phyloP scores from a whole-genome alignment of 2,888 invertebrate species.

The Oligia latruncula region DNA sequence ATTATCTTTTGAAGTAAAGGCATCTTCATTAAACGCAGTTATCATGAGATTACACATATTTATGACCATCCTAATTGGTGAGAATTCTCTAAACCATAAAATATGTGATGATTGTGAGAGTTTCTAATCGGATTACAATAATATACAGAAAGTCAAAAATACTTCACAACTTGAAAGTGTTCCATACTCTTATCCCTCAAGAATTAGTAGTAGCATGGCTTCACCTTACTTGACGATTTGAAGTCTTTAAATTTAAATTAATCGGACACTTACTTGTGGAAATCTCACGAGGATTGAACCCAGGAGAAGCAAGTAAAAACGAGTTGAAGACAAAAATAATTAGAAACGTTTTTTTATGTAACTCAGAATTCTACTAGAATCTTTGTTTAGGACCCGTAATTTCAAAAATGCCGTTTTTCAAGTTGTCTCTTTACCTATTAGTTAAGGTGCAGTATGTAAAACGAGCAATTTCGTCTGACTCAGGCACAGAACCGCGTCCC shows the following conservation, averaged over 20 bases:
- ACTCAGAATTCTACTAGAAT: background rate
- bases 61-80: constrained; percentile 37
- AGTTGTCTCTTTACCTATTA: constrained; percentile 7
- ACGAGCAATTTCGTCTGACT: constrained; percentile 45
- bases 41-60: constrained; percentile 28
- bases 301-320: background rate
- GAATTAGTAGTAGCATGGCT: background rate
- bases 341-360: background rate
- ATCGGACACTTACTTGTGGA: background rate
- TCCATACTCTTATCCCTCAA: background rate
- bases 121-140: constrained; percentile 52
- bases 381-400: background rate
- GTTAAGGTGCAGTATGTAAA: constrained; percentile 27
- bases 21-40: constrained; percentile 23
- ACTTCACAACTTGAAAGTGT: background rate
- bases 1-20: constrained; percentile 7
- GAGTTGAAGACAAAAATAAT: background rate
- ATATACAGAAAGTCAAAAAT: background rate
- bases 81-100: constrained; percentile 14
- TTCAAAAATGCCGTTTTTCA: constrained; percentile 22
- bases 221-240: background rate
- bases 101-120: constrained; percentile 11
- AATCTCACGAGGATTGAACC: background rate
- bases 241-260: background rate
- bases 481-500: constrained; percentile 59